phyloP scores from a whole-genome alignment of 2,888 invertebrate species.

The Drosophila mettleri region DNA sequence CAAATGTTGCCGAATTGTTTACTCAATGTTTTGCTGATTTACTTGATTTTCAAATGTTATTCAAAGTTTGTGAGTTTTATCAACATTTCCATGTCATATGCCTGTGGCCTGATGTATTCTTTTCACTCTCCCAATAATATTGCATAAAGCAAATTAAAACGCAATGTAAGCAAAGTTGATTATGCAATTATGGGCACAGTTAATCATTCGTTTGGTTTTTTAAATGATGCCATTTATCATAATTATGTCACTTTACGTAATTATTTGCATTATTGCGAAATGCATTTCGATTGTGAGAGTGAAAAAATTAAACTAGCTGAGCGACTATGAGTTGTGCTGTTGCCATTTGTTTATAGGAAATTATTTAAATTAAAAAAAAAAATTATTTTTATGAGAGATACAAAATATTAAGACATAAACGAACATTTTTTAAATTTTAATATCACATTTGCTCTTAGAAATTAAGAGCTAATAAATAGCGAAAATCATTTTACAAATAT shows the following conservation, averaged over 20 bases:
- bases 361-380: neutral
- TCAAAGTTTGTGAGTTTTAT: neutral
- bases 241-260: constrained; percentile 36
- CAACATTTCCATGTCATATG: neutral
- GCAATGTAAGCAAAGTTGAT: constrained; percentile 20
- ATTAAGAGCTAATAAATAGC: too few species aligned
- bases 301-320: neutral
- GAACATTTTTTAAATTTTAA: too few species aligned
- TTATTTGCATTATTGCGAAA: constrained; percentile 28
- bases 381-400: too few species aligned
- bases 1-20: constrained; percentile 35
- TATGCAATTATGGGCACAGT: constrained; percentile 29
- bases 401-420: too few species aligned
- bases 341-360: too few species aligned
- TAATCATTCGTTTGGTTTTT: constrained; percentile 31
- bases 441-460: too few species aligned
- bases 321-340: constrained; percentile 2
- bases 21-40: constrained; percentile 23
- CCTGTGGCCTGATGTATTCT: neutral
- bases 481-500: too few species aligned
- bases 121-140: neutral
- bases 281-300: neutral
- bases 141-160: constrained; percentile 11
- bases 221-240: constrained; percentile 38
- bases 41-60: constrained; percentile 2